Percentiles rank a stretch among this genome's conserved stretches.
Evolutionary conservation across 1,140 invertebrate species (phyloP).

Genomic region (Zaprionus africanus): DNA sequence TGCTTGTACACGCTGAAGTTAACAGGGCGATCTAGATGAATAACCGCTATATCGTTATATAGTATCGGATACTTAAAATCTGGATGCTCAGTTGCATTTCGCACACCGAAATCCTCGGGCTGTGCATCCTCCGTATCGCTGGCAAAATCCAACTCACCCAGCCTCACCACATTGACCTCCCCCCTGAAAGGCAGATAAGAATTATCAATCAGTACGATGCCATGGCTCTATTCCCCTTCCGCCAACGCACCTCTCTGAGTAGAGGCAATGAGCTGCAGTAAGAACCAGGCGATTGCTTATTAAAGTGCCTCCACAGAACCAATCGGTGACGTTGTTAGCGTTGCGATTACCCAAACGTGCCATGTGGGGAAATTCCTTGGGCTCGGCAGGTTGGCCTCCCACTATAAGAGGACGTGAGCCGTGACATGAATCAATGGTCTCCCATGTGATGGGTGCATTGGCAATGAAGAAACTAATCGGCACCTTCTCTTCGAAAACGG

Average conservation of each 20-base stretch:
- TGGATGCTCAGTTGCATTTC: slow-evolving; percentile 46
- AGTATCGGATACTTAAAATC: slow-evolving; percentile 37
- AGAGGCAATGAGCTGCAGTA: slow-evolving; percentile 84
- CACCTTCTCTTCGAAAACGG: slow-evolving; percentile 61
- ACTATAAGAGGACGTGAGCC: slow-evolving; percentile 67
- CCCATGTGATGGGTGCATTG: slow-evolving; percentile 59
- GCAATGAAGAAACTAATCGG: slow-evolving; percentile 62
- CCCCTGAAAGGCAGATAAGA: slow-evolving; percentile 34
- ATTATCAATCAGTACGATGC: neutral
- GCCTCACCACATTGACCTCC: slow-evolving; percentile 67
- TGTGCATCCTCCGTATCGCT: slow-evolving; percentile 66
- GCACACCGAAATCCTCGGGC: slow-evolving; percentile 70
- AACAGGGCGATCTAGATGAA: slow-evolving; percentile 60
- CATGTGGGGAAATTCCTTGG: slow-evolving; percentile 83
- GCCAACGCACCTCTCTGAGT: slow-evolving; percentile 42
- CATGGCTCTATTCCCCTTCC: neutral
- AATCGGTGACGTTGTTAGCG: slow-evolving; percentile 40
- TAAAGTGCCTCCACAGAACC: slow-evolving; percentile 83
- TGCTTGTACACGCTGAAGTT: slow-evolving; percentile 69
- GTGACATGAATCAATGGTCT: slow-evolving; percentile 65
- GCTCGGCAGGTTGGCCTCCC: slow-evolving; percentile 65
- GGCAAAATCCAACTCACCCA: slow-evolving; percentile 75
- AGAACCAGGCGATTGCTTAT: slow-evolving; percentile 80
- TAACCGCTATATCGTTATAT: slow-evolving; percentile 77
- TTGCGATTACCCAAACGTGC: slow-evolving; percentile 72